Evolutionary conservation across 2,797 vertebrate species (phyloP).

Genomic region (Premnoplex brunnescens): DNA sequence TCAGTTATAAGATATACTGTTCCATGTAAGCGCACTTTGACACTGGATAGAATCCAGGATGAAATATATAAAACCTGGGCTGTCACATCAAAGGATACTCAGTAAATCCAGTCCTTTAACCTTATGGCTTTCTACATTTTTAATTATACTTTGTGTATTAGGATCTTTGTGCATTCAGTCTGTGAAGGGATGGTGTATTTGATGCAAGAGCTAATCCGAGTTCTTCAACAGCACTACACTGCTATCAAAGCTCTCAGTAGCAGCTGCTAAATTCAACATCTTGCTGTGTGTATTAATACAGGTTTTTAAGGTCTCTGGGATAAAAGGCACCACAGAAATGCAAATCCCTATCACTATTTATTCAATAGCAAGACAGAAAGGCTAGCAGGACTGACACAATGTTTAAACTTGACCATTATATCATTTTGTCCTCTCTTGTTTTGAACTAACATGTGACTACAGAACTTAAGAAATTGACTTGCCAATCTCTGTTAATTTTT

Average conservation of each 20-base stretch:
- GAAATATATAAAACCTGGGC: not conserved
- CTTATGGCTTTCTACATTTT: not conserved
- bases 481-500: not conserved
- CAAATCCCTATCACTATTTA: not conserved
- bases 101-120: not conserved
- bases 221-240: not conserved
- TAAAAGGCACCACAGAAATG: not conserved
- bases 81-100: not conserved
- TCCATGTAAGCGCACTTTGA: not conserved
- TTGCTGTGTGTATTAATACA: not conserved
- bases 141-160: not conserved
- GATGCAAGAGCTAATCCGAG: not conserved
- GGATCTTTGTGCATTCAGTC: not conserved
- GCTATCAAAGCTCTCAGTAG: not conserved
- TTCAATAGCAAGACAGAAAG: not conserved
- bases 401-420: not conserved
- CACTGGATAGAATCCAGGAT: not conserved
- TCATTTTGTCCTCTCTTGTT: not conserved
- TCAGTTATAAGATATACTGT: not conserved
- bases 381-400: not conserved
- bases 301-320: not conserved
- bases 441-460: not conserved
- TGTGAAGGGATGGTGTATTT: not conserved
- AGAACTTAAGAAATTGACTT: not conserved
- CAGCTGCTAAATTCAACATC: not conserved